Base-by-base conservation (phyloP, 2,797 vertebrate species). In the Protosalanx chinensis region DNA sequence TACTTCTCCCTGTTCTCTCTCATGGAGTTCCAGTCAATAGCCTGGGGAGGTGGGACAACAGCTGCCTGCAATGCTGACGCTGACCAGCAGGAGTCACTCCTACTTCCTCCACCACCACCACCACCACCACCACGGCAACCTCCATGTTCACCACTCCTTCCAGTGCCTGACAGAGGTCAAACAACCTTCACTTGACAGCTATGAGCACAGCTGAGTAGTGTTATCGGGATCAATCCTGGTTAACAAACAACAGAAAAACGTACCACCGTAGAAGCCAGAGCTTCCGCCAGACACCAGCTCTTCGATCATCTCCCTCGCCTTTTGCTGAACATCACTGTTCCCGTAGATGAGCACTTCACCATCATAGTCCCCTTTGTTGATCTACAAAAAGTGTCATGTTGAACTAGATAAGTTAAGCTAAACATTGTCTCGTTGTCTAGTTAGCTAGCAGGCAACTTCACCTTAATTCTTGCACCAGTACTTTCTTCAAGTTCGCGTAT, bases 381-480 rank as follows among this genome's bases (percentile, higher is more conserved):
- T 90, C 97, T 99, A 81, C 2, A 60, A 49, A 46, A 56, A 56
- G n/a, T 5, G 7, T 35, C 33, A 46, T 46, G 12, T 46, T 46
- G 3, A 13, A 46, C 12, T 12, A 46, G 41, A 35, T 35, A 35
- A 4, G 41, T 46, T 46, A 10, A 56, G 51, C 51, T n/a, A 56
- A n/a, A n/a, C 51, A n/a, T 56, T n/a, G 4, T 5, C 51, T n/a
- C 8, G 1, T 41, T 18, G 33, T 0, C 64, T 51, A 12, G 12
- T 5, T 0, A 66, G 23, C 7, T 3, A 41, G 5, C 1, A 3
- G 1, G n/a, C 0, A 66, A 83, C 83, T 84, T 56, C 93, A 90
- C 97, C 92, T 97, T 93, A 88, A 98, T 97, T 86, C 90, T 94
- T 23, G 95, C 92, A 64, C 94, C 94, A 0, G 92, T 93, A 66